phyloP scores from a whole-genome alignment of 2,888 invertebrate genomes.

The Beris morrisii region DNA sequence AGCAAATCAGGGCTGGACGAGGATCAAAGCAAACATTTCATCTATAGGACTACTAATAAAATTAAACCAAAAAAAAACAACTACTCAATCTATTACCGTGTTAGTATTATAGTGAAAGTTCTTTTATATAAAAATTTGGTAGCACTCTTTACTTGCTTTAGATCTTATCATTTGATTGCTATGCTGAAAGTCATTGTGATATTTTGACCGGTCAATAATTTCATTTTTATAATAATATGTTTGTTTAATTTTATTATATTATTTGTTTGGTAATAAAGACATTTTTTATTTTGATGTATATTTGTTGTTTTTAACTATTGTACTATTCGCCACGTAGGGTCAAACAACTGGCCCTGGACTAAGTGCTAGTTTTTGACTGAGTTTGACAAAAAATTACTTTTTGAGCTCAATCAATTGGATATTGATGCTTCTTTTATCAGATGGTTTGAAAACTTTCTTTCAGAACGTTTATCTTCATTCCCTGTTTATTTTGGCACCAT shows the following conservation, averaged over 20 bases:
- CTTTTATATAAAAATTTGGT: not conserved
- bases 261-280: conserved; percentile 22
- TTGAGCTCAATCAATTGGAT: too few species aligned
- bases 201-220: conserved; percentile 24
- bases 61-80: conserved; percentile 12
- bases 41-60: not conserved
- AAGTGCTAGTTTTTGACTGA: too few species aligned
- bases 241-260: conserved; percentile 1
- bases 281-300: conserved; percentile 2
- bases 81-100: conserved; percentile 20
- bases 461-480: too few species aligned
- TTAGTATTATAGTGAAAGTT: conserved; percentile 20
- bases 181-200: conserved; percentile 26
- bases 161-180: not conserved
- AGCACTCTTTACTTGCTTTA: not conserved
- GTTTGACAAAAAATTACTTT: too few species aligned
- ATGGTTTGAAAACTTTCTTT: too few species aligned
- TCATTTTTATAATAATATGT: conserved; percentile 13
- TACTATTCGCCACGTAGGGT: too few species aligned
- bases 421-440: too few species aligned
- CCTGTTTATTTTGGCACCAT: too few species aligned
- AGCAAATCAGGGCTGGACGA: too few species aligned
- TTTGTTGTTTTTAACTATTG: too few species aligned
- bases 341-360: too few species aligned
- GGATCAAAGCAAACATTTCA: too few species aligned